Percentiles rank a stretch among this genome's conserved stretches.
phyloP scores from a whole-genome alignment of 37 sponge, comb jelly and placozoan genomes.

The Spongia lamella region DNA sequence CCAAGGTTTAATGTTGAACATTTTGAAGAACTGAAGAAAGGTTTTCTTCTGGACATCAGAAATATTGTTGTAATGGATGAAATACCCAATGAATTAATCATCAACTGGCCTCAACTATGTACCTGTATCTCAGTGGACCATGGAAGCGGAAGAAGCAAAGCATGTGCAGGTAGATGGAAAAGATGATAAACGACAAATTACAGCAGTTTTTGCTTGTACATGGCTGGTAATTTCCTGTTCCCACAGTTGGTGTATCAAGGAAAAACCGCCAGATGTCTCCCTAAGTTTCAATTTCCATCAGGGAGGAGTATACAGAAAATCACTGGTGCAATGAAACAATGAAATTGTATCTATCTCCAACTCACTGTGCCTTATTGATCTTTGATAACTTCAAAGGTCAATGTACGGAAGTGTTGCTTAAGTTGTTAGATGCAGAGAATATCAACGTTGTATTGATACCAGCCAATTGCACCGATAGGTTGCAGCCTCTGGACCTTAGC shows the following conservation, averaged over 20 bases:
- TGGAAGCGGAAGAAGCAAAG: slow-evolving; percentile 16
- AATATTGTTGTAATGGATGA: slow-evolving; percentile 4
- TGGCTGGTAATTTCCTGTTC: no score
- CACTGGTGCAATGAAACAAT: slow-evolving; percentile 40
- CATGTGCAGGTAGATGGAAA: neutral
- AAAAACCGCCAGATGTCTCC: slow-evolving; percentile 21
- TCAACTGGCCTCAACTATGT: slow-evolving; percentile 37
- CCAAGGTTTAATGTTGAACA: slow-evolving; percentile 16
- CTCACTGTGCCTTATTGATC: slow-evolving; percentile 5
- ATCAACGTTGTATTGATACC: slow-evolving; percentile 13
- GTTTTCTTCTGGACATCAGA: slow-evolving; percentile 13
- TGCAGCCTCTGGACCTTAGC: slow-evolving; percentile 47
- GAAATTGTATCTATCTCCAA: slow-evolving; percentile 1
- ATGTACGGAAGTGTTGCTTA: neutral
- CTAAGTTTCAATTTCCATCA: slow-evolving; percentile 11
- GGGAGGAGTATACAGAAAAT: slow-evolving; percentile 13
- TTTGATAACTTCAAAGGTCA: slow-evolving; percentile 48
- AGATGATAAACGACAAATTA: slow-evolving; percentile 36
- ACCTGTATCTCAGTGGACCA: slow-evolving; percentile 28
- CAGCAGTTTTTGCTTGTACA: slow-evolving; percentile 28
- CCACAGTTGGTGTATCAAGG: slow-evolving; percentile 10
- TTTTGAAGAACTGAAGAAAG: slow-evolving; percentile 24
- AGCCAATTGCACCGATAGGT: slow-evolving; percentile 33
- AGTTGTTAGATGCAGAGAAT: slow-evolving; percentile 1
- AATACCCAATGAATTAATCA: slow-evolving; percentile 15